Percentiles rank a stretch among this genome's conserved stretches.
phyloP scores from a whole-genome alignment of 2,888 invertebrate species.

The Leptopterna dolabrata region DNA sequence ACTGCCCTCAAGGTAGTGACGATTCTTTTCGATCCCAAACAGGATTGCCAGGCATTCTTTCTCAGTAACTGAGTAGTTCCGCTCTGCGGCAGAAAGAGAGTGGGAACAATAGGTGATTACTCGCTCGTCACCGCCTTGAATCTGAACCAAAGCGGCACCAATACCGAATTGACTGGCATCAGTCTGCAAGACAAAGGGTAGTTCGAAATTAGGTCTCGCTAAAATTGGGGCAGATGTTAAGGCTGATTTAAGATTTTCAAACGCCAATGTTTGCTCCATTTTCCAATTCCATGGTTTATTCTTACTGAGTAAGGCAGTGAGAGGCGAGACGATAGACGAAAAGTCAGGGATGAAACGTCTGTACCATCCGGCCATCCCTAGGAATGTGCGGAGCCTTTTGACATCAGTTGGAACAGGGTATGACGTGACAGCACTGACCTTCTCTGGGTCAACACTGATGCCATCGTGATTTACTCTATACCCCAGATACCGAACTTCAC shows the following conservation, averaged over 20 bases:
- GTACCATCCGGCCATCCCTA: constrained; percentile 58
- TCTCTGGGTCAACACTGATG: constrained; percentile 46
- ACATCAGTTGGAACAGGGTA: constrained; percentile 51
- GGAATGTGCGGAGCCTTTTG: constrained; percentile 52
- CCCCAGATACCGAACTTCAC: not conserved
- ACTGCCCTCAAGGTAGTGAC: constrained; percentile 30
- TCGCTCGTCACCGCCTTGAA: not conserved
- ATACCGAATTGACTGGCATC: constrained; percentile 49
- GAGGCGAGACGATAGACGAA: constrained; percentile 58
- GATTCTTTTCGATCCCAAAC: not conserved
- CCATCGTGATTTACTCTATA: constrained; percentile 60
- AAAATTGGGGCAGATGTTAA: constrained; percentile 56
- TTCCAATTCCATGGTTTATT: not conserved
- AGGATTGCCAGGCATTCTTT: not conserved
- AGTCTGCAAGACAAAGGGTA: constrained; percentile 54
- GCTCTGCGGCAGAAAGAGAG: not conserved
- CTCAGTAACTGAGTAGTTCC: constrained; percentile 18
- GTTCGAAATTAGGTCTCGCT: constrained; percentile 52
- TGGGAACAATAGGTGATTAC: constrained; percentile 41
- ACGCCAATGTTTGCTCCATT: not conserved
- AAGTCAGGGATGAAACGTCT: constrained; percentile 63
- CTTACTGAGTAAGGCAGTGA: constrained; percentile 43
- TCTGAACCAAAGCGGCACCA: constrained; percentile 47
- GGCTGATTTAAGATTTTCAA: constrained; percentile 48
- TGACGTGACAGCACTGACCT: constrained; percentile 35